Evolutionary conservation across 2,888 invertebrate genomes (phyloP), one percentile per base, ranked within the genome.

Genomic region (Tenthredo scrophulariae): DNA sequence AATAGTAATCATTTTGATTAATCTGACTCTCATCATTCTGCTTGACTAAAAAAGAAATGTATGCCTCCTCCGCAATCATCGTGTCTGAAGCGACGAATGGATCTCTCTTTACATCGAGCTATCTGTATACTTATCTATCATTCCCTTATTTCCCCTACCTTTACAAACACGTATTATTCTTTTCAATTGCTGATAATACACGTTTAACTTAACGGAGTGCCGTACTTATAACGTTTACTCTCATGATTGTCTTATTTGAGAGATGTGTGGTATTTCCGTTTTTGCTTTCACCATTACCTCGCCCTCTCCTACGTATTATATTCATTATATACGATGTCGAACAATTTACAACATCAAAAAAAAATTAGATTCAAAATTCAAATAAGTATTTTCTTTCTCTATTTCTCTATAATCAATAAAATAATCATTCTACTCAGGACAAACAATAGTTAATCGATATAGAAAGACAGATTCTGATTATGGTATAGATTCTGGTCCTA

Each of bases 231-330:
- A 46, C 15, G 26, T 54, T 54, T 50, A 54, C 46, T 77, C 77
- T 77, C 77, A 77, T 33, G 77, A 77, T 77, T 77, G 29, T 77
- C 29, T 77, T 40, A 4, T 29, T 29, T 15, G 33, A 50, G 7
- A 33, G 29, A 33, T 54, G 50, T 15, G 18, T 77, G 75, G 75
- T 77, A 77, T 77, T 77, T 77, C 77, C 77, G 77, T 77, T 50
- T 77, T 77, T 77, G 54, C 77, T 77, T 77, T 77, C 77, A 54
- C 77, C 29, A 54, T 33, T 33, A 22, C 29, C 67, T 29, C 67
- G 33, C 67, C 67, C 67, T 67, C 26, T 67, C 33, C 67, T 67
- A 29, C 1, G 67, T 67, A 67, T 67, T 33, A 7, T 7, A 67
- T 15, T 7, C 13, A 33, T 6, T 7, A 67, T 7, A 67, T 26